These are phyloP conservation scores for Aurelia aurita DNA, from an alignment of 30 jellyfish, hydroid and myxozoan species.

Conservation along the genomic window DNA sequence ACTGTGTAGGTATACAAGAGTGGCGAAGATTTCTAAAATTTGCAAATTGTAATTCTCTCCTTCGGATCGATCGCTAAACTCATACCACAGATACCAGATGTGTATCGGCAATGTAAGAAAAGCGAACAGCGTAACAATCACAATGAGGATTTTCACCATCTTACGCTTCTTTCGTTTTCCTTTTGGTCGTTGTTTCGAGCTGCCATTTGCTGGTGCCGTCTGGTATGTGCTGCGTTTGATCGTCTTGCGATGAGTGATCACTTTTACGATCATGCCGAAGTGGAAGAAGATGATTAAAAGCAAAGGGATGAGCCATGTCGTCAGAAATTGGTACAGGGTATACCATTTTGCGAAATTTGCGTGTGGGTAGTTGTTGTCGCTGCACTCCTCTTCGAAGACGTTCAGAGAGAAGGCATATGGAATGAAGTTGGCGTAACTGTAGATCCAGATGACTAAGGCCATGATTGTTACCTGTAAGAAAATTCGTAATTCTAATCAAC, in stretches of 20 bases:
- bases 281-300: conserved; percentile 48
- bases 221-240: conserved; percentile 58
- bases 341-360: conserved; percentile 57
- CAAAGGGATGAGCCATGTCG: conserved; percentile 64
- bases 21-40: conserved; percentile 73
- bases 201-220: neutral
- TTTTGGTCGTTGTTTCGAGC: neutral
- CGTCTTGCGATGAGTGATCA: conserved; percentile 55
- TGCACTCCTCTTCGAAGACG: conserved; percentile 32
- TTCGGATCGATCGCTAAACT: conserved; percentile 53
- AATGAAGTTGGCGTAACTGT: conserved; percentile 54
- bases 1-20: conserved; percentile 71
- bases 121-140: conserved; percentile 72
- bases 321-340: conserved; percentile 65
- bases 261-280: conserved; percentile 56
- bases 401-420: conserved; percentile 72
- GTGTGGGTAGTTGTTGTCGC: conserved; percentile 49
- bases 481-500: no score
- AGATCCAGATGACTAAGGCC: conserved; percentile 50
- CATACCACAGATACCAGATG: conserved; percentile 83
- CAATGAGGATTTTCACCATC: conserved; percentile 69
- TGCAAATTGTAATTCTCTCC: conserved; percentile 24
- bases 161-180: conserved; percentile 47
- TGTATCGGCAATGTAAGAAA: conserved; percentile 73
- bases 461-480: conserved; percentile 34